phyloP scores from a whole-genome alignment of 2,113 vertebrate genomes.

The Alaudala cheleensis region DNA sequence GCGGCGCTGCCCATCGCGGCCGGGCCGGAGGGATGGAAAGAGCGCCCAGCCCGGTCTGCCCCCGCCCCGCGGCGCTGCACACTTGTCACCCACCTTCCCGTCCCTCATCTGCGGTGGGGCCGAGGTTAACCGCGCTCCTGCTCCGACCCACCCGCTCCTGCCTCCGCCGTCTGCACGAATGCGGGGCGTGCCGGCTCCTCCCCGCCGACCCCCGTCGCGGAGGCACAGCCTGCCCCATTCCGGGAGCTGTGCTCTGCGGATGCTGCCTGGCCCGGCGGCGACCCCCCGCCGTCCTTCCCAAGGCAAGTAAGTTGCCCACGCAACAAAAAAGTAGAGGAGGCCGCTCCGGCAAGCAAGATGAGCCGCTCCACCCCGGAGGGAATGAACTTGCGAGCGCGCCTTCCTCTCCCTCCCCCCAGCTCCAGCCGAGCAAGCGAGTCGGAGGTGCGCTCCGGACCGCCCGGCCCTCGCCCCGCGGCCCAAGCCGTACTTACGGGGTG shows the following conservation, averaged over 20 bases:
- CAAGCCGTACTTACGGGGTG: conserved; percentile 76
- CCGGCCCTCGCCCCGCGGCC: neutral
- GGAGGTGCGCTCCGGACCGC: no score
- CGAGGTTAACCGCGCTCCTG: no score
- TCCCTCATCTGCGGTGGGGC: neutral
- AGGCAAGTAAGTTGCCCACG: neutral
- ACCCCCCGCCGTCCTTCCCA: neutral
- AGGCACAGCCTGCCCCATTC: neutral
- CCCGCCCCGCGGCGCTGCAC: neutral
- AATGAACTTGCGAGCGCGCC: neutral
- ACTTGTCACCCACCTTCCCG: neutral
- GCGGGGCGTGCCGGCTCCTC: neutral
- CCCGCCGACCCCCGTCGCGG: neutral
- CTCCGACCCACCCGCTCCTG: neutral
- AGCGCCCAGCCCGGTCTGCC: neutral
- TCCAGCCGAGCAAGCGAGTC: neutral
- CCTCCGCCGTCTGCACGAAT: neutral
- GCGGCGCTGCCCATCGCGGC: neutral
- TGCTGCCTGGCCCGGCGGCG: neutral
- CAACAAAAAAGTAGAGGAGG: neutral
- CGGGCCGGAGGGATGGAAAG: neutral
- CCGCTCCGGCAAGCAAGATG: neutral
- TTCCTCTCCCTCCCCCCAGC: neutral
- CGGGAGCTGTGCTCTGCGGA: neutral
- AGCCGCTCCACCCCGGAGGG: neutral